phyloP scores from a whole-genome alignment of 2,797 vertebrate genomes.

The Salarias fasciatus region DNA sequence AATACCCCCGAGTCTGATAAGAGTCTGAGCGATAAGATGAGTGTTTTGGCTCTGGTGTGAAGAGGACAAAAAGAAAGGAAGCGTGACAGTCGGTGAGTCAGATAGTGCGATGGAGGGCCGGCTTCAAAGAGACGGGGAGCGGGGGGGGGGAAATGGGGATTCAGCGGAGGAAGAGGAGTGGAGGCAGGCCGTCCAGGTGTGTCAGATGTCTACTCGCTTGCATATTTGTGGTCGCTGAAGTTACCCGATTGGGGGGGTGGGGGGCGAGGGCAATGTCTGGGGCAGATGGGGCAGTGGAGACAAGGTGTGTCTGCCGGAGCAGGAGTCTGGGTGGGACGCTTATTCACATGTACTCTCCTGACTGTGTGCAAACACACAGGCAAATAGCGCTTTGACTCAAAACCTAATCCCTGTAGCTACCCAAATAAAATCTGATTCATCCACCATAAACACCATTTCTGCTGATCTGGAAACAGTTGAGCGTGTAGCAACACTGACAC shows the following conservation, averaged over 20 bases:
- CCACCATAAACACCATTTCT: constrained; percentile 14
- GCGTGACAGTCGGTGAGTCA: constrained; percentile 12
- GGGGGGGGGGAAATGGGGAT: neutral
- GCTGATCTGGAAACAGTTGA: constrained; percentile 5
- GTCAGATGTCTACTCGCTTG: constrained; percentile 66
- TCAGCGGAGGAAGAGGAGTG: constrained; percentile 21
- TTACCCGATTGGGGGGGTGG: constrained; percentile 15
- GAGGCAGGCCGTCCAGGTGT: constrained; percentile 75
- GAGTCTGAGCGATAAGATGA: constrained; percentile 27
- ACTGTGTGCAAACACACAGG: constrained; percentile 36
- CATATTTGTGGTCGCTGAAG: constrained; percentile 78
- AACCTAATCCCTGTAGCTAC: constrained; percentile 4
- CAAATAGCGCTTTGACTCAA: constrained; percentile 37
- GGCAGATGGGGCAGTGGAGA: constrained; percentile 53
- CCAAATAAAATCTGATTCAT: constrained; percentile 37
- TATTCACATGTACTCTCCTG: constrained; percentile 29
- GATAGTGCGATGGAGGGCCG: constrained; percentile 24
- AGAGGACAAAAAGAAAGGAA: constrained; percentile 26
- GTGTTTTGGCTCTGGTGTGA: constrained; percentile 21
- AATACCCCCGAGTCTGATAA: constrained; percentile 20
- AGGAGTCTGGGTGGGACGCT: constrained; percentile 34
- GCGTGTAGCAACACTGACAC: constrained; percentile 23
- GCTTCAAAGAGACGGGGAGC: constrained; percentile 1
- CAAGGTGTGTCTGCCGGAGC: constrained; percentile 63
- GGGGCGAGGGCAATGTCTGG: constrained; percentile 48